These are phyloP conservation scores for Esox niger DNA, from an alignment of 2,113 vertebrate genomes.

Conservation along the genomic window DNA sequence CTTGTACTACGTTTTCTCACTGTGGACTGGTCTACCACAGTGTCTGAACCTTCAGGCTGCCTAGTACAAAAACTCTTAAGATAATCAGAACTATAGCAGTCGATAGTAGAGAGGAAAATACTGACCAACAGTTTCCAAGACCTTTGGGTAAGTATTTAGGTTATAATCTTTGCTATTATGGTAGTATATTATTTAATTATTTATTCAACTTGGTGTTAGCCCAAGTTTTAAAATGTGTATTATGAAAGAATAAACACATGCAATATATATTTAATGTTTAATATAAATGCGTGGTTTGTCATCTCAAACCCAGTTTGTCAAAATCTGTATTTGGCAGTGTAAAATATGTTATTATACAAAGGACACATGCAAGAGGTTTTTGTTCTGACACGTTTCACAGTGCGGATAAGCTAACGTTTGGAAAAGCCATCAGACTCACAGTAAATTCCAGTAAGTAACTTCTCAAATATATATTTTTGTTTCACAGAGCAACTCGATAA, in stretches of 20 bases:
- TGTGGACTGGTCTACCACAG: constrained; percentile 6
- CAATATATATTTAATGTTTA: no score
- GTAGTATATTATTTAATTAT: not conserved
- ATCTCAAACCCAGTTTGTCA: not conserved
- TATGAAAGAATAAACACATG: no score
- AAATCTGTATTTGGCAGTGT: not conserved
- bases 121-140: not conserved
- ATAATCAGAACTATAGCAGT: constrained; percentile 9
- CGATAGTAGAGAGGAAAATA: not conserved
- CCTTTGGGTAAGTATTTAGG: not conserved
- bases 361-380: constrained; percentile 17
- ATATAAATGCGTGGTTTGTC: no score
- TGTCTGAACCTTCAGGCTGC: not conserved
- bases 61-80: constrained; percentile 48
- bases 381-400: constrained; percentile 15
- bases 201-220: not conserved
- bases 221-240: no score
- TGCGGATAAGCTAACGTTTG: constrained; percentile 35
- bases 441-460: constrained; percentile 36
- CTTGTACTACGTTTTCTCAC: constrained; percentile 14
- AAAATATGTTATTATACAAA: not conserved
- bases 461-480: not conserved
- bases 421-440: constrained; percentile 8
- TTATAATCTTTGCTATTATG: not conserved
- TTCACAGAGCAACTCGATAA: no score